A percentile compares a stretch with the other conserved stretches of the same genome.
Evolutionary conservation across 2,888 invertebrate genomes (phyloP).

Genomic region (Tachystola acroxantha): DNA sequence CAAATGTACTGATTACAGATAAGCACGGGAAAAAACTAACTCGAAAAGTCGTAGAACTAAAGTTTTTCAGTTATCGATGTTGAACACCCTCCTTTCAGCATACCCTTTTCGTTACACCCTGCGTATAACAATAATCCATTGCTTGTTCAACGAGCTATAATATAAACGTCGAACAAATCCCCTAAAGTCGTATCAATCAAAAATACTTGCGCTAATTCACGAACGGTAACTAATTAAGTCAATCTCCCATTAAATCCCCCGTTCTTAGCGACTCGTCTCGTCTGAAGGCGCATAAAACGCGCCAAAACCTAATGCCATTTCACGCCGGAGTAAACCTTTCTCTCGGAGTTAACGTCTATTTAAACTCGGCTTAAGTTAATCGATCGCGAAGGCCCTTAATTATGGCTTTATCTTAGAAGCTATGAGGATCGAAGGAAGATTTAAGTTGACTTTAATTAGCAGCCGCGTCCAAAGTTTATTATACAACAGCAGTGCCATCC

Average conservation of each 20-base stretch:
- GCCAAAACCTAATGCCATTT: slow-evolving; percentile 78
- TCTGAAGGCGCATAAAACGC: slow-evolving; percentile 61
- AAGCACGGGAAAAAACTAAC: too few relatives aligned
- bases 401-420: slow-evolving; percentile 71
- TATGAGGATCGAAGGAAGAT: slow-evolving; percentile 64
- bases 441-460: slow-evolving; percentile 51
- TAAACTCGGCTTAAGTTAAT: slow-evolving; percentile 77
- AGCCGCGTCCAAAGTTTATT: slow-evolving; percentile 27
- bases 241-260: slow-evolving; percentile 71
- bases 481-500: too few relatives aligned
- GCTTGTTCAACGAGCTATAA: too few relatives aligned
- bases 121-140: too few relatives aligned
- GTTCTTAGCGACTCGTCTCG: slow-evolving; percentile 69
- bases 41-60: too few relatives aligned
- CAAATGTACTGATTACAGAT: too few relatives aligned
- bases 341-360: slow-evolving; percentile 74
- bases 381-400: slow-evolving; percentile 77
- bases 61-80: too few relatives aligned
- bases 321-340: slow-evolving; percentile 78
- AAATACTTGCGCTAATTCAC: slow-evolving; percentile 66
- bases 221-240: slow-evolving; percentile 67
- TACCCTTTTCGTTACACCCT: too few relatives aligned
- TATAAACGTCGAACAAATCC: slow-evolving; percentile 27
- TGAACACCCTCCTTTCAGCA: too few relatives aligned
- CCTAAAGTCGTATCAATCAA: slow-evolving; percentile 61